These are phyloP conservation scores for Polypterus bichir DNA, from an alignment of 2,113 vertebrate species.

Conservation along the genomic window DNA sequence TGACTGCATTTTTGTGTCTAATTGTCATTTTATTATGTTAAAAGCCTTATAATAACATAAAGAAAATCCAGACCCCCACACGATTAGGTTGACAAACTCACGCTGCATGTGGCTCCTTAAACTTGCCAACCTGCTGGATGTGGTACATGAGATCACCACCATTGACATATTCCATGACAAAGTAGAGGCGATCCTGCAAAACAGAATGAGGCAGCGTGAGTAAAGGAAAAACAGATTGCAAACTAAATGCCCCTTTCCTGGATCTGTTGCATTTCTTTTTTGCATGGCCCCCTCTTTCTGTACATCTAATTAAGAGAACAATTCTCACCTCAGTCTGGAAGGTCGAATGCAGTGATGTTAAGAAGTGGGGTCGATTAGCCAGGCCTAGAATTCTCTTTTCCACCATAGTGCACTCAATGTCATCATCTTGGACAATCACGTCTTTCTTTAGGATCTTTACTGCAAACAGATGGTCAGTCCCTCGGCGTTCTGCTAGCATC, in stretches of 20 bases:
- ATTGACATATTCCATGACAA: constrained; percentile 86
- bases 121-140: constrained; percentile 82
- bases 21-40: too few species aligned
- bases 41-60: too few species aligned
- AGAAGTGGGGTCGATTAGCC: constrained; percentile 67
- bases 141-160: constrained; percentile 89
- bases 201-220: background rate
- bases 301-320: too few species aligned
- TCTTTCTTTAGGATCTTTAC: constrained; percentile 87
- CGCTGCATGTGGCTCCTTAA: constrained; percentile 85
- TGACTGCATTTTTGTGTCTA: background rate
- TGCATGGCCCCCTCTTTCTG: background rate
- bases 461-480: constrained; percentile 66
- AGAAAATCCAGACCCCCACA: background rate
- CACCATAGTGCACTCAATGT: constrained; percentile 83
- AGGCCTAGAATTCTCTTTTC: constrained; percentile 74
- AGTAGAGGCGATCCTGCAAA: constrained; percentile 77
- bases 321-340: constrained; percentile 73
- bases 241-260: constrained; percentile 14
- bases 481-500: constrained; percentile 72
- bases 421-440: constrained; percentile 81
- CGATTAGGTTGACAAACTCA: constrained; percentile 40
- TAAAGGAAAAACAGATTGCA: background rate
- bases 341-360: constrained; percentile 72
- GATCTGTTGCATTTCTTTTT: constrained; percentile 11